Percentiles rank a stretch among this genome's conserved stretches.
These are phyloP conservation scores for Lissonota sp. DNA, from an alignment of 2,888 invertebrate species.

Conservation along the genomic window DNA sequence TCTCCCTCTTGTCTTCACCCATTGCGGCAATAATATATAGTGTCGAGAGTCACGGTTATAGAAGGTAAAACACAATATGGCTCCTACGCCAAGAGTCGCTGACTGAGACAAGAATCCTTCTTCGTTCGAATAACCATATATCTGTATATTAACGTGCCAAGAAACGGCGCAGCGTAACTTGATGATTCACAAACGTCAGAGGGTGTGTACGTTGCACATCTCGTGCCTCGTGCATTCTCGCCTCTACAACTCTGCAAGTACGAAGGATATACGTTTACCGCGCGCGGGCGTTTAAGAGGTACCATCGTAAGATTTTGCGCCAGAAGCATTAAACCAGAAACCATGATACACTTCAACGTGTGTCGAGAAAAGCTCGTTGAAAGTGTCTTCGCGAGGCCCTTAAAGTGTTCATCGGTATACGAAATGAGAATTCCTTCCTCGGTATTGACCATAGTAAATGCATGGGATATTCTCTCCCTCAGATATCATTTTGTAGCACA, in stretches of 20 bases:
- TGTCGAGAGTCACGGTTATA: constrained; percentile 40
- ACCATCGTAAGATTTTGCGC: constrained; percentile 62
- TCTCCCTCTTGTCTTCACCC: constrained; percentile 1
- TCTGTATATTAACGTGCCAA: constrained; percentile 11
- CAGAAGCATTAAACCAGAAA: constrained; percentile 67
- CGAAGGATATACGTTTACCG: constrained; percentile 26
- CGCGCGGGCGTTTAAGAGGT: constrained; percentile 46
- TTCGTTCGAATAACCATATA: constrained; percentile 4
- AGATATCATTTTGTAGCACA: too few species aligned
- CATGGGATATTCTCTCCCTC: too few species aligned
- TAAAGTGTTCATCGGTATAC: constrained; percentile 49
- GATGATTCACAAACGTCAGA: constrained; percentile 55
- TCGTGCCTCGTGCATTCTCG: background rate
- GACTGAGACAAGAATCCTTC: constrained; percentile 24
- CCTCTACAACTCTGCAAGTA: background rate
- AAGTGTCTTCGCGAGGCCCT: constrained; percentile 42
- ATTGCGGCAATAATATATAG: constrained; percentile 36
- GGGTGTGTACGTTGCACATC: constrained; percentile 3
- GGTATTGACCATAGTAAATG: too few species aligned
- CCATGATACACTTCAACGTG: constrained; percentile 30
- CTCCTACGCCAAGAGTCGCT: constrained; percentile 2
- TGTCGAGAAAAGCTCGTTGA: constrained; percentile 33
- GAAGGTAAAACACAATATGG: constrained; percentile 31
- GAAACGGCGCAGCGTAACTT: constrained; percentile 27
- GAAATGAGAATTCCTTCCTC: background rate